A percentile compares a stretch with the other conserved stretches of the same genome.
Conservation (phyloP, 2,888 invertebrate genomes). For the Dicyrtoma fusca region DNA sequence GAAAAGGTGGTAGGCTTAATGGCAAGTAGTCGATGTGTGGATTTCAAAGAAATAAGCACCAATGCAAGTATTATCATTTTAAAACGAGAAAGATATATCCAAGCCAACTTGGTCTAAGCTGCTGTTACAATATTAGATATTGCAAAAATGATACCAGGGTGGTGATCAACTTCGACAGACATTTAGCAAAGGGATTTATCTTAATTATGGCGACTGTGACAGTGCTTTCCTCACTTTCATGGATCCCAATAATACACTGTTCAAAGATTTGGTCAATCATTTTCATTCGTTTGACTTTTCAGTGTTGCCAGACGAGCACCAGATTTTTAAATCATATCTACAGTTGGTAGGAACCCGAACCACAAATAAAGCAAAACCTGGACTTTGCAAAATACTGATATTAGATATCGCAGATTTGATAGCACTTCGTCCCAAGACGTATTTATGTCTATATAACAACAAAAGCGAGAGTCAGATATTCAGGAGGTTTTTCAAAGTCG, state of each 20-base stretch:
- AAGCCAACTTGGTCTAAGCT: background rate
- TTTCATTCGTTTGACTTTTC: no score
- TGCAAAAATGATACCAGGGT: background rate
- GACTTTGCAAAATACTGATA: background rate
- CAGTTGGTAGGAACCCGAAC: background rate
- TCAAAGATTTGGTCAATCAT: no score
- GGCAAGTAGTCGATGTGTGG: background rate
- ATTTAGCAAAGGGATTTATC: background rate
- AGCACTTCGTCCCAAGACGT: background rate
- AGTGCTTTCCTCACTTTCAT: background rate
- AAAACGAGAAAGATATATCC: background rate
- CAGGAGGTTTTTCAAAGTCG: no score
- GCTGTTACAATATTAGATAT: background rate
- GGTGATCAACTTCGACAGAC: background rate
- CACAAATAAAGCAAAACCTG: background rate
- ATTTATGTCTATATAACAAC: no score
- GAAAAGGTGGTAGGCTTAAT: background rate
- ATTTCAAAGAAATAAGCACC: background rate
- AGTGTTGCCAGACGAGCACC: background rate
- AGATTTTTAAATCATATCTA: background rate
- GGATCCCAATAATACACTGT: conserved; percentile 2
- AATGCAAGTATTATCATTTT: background rate
- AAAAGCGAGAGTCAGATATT: no score
- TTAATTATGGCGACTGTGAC: background rate
- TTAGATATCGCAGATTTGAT: background rate